A percentile compares a stretch with the other conserved stretches of the same genome.
Conservation (phyloP, 1,140 invertebrate genomes). For the silkworm (Bombyx mori) region ASM3026992v2 NC_085118.1:17564501-17565000, state of each 20-base stretch:
- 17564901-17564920: slow-evolving; percentile 88
- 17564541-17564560: too few relatives aligned
- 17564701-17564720: neutral
- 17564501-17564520: too few relatives aligned
- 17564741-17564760: too few relatives aligned
- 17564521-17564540: too few relatives aligned
- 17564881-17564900: slow-evolving; percentile 59
- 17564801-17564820: slow-evolving; percentile 82
- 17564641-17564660: too few relatives aligned
- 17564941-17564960: slow-evolving; percentile 93
- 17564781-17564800: slow-evolving; percentile 39
- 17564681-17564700: neutral
- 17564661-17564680: neutral
- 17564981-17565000: slow-evolving; percentile 82
- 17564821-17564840: slow-evolving; percentile 80
- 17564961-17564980: slow-evolving; percentile 92
- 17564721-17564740: too few relatives aligned
- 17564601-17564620: too few relatives aligned
- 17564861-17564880: slow-evolving; percentile 79
- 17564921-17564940: slow-evolving; percentile 88
- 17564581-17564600: too few relatives aligned
- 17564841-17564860: slow-evolving; percentile 75
- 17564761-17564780: too few relatives aligned
- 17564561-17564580: too few relatives aligned
- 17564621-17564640: too few relatives aligned